phyloP scores from a whole-genome alignment of 2,888 invertebrate species.

The Ligdia adustata region DNA sequence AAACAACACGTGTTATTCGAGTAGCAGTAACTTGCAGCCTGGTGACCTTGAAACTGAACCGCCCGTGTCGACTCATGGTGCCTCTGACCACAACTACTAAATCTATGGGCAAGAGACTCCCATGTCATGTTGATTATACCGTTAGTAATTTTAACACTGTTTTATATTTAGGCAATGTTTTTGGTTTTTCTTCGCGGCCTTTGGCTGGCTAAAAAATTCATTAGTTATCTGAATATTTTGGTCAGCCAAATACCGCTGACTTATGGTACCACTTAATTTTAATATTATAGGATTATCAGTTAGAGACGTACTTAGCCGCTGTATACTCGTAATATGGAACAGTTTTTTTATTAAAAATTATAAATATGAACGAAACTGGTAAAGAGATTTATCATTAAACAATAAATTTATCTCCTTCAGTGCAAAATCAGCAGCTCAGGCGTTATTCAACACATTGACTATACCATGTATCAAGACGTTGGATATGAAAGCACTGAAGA shows the following conservation, averaged over 20 bases:
- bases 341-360: too few relatives aligned
- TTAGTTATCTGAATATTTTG: too few relatives aligned
- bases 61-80: conserved; percentile 86
- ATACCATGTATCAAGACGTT: conserved; percentile 67
- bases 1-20: conserved; percentile 85
- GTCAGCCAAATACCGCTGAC: too few relatives aligned
- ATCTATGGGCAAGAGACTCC: conserved; percentile 80
- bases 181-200: too few relatives aligned
- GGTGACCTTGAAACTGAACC: conserved; percentile 84
- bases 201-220: too few relatives aligned
- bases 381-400: too few relatives aligned
- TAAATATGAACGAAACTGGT: too few relatives aligned
- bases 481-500: conserved; percentile 58
- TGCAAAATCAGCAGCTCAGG: conserved; percentile 62
- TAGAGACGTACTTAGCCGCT: too few relatives aligned
- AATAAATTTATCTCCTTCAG: conserved; percentile 56
- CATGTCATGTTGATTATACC: conserved; percentile 42
- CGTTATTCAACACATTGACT: conserved; percentile 73
- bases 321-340: too few relatives aligned
- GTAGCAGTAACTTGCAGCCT: conserved; percentile 69
- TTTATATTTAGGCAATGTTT: conserved; percentile 70
- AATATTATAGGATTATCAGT: too few relatives aligned
- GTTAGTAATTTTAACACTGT: conserved; percentile 52
- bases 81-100: conserved; percentile 86
- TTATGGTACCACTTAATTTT: too few relatives aligned